phyloP scores from a whole-genome alignment of 2,888 invertebrate species.

The Spialia ferax region DNA sequence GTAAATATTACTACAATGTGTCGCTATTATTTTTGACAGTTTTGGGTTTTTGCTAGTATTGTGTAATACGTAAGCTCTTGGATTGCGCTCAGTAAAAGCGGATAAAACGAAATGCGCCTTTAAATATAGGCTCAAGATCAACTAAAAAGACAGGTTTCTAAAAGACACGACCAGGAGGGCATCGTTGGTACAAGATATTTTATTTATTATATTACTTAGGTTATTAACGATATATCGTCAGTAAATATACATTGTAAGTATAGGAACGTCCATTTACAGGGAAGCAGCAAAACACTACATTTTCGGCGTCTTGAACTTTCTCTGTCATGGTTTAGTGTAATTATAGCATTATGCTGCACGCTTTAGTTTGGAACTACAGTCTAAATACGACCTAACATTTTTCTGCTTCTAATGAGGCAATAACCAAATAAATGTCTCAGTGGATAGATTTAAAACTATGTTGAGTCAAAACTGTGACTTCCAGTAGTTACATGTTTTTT shows the following conservation, averaged over 20 bases:
- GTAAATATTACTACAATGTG: slow-evolving; percentile 61
- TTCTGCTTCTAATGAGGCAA: not conserved
- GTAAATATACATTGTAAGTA: not conserved
- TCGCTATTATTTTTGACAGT: slow-evolving; percentile 55
- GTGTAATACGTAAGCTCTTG: slow-evolving; percentile 47
- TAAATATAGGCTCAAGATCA: not conserved
- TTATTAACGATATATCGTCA: not conserved
- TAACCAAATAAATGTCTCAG: not conserved
- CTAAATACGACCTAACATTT: not conserved
- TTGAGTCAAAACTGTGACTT: not conserved
- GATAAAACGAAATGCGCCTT: not conserved
- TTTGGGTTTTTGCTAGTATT: slow-evolving; percentile 54
- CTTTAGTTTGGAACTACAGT: not conserved
- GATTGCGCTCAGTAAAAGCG: slow-evolving; percentile 37
- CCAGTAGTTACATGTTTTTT: not conserved
- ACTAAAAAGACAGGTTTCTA: slow-evolving; percentile 12
- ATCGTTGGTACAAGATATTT: slow-evolving; percentile 1
- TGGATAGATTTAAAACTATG: not conserved
- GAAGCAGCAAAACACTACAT: not conserved
- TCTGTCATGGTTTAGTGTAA: not conserved
- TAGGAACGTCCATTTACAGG: not conserved
- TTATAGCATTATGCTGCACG: not conserved
- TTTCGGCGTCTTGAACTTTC: no score
- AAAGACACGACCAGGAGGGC: not conserved
- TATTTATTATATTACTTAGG: not conserved